These are phyloP conservation scores for Sinhomidia bicolor DNA, from an alignment of 2,888 invertebrate genomes.

Conservation along the genomic window DNA sequence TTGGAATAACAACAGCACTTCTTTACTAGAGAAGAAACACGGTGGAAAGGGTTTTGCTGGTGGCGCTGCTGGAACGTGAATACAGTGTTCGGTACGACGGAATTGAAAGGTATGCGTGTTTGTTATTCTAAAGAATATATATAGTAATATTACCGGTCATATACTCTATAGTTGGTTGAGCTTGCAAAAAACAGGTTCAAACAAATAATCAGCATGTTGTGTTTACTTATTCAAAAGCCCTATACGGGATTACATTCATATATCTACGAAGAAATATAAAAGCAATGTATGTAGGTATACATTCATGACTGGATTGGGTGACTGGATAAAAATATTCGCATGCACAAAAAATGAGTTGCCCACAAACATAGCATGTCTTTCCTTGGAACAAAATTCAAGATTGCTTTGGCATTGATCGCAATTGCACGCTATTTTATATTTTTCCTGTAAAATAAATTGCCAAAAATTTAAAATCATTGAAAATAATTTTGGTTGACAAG, in stretches of 20 bases:
- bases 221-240: constrained; percentile 53
- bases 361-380: too few species aligned
- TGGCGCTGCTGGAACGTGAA: constrained; percentile 40
- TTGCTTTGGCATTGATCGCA: too few species aligned
- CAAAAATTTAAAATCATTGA: too few species aligned
- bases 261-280: too few species aligned
- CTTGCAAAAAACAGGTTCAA: constrained; percentile 42
- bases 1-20: not conserved
- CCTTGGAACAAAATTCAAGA: too few species aligned
- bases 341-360: too few species aligned
- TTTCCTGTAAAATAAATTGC: too few species aligned
- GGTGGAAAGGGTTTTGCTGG: not conserved
- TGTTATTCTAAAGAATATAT: not conserved
- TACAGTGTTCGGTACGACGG: not conserved
- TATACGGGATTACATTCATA: not conserved
- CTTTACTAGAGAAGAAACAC: not conserved
- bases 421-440: too few species aligned
- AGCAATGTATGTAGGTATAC: too few species aligned
- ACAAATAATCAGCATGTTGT: constrained; percentile 55
- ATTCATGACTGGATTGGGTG: too few species aligned
- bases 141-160: not conserved
- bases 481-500: too few species aligned
- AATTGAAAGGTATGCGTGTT: constrained; percentile 52
- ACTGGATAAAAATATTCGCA: too few species aligned
- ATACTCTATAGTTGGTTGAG: not conserved